Percentiles rank a stretch among this genome's conserved stretches.
These are phyloP conservation scores for Listronotus bonariensis DNA, from an alignment of 1,140 invertebrate species.

Conservation along the genomic window DNA sequence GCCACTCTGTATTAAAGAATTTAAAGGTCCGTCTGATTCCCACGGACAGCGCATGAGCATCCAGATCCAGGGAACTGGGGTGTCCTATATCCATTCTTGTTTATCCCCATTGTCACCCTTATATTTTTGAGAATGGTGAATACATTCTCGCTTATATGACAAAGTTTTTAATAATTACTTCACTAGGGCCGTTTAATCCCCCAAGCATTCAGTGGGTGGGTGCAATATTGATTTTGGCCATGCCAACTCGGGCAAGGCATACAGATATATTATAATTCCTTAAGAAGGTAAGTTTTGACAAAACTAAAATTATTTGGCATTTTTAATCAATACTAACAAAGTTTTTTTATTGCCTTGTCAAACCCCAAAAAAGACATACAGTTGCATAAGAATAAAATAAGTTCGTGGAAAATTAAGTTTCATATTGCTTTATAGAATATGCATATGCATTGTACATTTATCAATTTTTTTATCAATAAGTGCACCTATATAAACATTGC, in stretches of 20 bases:
- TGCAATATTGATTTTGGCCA: not conserved
- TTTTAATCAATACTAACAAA: constrained; percentile 10
- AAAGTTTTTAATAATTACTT: too few species aligned
- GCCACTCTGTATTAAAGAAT: too few species aligned
- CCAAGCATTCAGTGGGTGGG: not conserved
- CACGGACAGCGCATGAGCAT: constrained; percentile 7
- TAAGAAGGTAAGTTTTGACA: constrained; percentile 2
- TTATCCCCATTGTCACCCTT: constrained; percentile 1
- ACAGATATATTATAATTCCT: too few species aligned
- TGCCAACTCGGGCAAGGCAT: not conserved
- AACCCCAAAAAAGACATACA: too few species aligned
- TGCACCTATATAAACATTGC: not conserved
- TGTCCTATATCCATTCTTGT: constrained; percentile 17
- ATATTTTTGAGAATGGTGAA: constrained; percentile 5
- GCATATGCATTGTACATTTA: too few species aligned
- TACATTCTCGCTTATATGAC: not conserved
- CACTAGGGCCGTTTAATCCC: too few species aligned
- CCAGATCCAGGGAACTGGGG: not conserved
- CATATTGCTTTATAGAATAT: too few species aligned
- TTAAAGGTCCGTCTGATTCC: not conserved
- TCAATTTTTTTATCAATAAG: constrained; percentile 9
- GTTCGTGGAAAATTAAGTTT: too few species aligned
- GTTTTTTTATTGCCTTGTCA: too few species aligned
- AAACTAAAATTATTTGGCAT: constrained; percentile 1
- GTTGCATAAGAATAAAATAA: too few species aligned